Conservation (phyloP, 2,888 invertebrate species). For the Tetragonula carbonaria region DNA sequence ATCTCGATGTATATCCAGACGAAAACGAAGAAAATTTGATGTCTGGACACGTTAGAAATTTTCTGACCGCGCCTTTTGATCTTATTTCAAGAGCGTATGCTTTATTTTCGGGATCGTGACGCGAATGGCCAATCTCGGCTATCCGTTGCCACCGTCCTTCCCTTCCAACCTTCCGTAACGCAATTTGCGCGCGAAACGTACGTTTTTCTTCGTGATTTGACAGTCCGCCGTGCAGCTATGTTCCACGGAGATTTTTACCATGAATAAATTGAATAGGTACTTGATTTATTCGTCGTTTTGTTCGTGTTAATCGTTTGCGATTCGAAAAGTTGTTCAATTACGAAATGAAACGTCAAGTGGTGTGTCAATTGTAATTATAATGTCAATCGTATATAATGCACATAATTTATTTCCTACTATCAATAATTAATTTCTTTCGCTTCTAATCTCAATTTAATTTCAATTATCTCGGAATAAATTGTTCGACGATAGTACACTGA, state of each 20-base stretch:
- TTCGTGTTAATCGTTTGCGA: background rate
- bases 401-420: too few relatives aligned
- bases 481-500: too few relatives aligned
- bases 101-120: conserved; percentile 57
- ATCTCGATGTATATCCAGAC: conserved; percentile 67
- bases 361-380: background rate
- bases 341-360: background rate
- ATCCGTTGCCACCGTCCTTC: background rate
- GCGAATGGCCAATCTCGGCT: conserved; percentile 42
- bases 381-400: background rate
- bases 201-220: conserved; percentile 23
- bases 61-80: conserved; percentile 58
- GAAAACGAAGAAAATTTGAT: conserved; percentile 63
- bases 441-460: too few relatives aligned
- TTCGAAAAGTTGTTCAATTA: background rate
- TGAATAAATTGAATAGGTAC: background rate
- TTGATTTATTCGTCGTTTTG: background rate
- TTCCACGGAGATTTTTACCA: background rate
- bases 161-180: conserved; percentile 20
- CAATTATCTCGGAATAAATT: too few relatives aligned
- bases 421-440: too few relatives aligned
- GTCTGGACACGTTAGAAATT: conserved; percentile 67
- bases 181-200: conserved; percentile 36
- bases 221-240: background rate
- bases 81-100: conserved; percentile 57